These are phyloP conservation scores for Nymphalis c-album DNA, from an alignment of 2,888 invertebrate species.

Conservation along the genomic window DNA sequence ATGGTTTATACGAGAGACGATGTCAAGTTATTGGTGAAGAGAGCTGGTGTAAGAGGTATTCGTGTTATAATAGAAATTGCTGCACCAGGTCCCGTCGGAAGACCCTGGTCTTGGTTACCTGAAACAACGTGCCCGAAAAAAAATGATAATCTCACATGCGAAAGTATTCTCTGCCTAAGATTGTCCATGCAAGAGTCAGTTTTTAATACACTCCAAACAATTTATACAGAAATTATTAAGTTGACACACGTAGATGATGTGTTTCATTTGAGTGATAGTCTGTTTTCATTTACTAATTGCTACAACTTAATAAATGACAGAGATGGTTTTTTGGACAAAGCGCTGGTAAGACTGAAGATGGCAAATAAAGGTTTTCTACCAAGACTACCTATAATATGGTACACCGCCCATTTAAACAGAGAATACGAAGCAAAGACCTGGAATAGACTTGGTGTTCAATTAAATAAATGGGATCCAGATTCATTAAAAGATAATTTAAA, in stretches of 20 bases:
- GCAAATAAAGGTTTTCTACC: constrained; percentile 82
- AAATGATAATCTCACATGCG: constrained; percentile 68
- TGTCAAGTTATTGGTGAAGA: constrained; percentile 85
- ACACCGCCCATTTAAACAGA: constrained; percentile 80
- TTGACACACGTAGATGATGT: constrained; percentile 87
- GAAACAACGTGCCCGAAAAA: constrained; percentile 68
- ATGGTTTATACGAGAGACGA: constrained; percentile 86
- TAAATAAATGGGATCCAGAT: constrained; percentile 87
- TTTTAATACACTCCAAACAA: constrained; percentile 84
- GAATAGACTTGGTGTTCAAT: constrained; percentile 83
- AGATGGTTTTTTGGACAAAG: constrained; percentile 86
- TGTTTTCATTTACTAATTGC: constrained; percentile 86
- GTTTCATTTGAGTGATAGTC: constrained; percentile 89
- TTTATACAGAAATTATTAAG: constrained; percentile 87
- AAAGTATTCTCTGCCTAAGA: constrained; percentile 89
- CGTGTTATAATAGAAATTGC: constrained; percentile 93
- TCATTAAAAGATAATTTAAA: constrained; percentile 84
- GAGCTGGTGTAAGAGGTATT: constrained; percentile 89
- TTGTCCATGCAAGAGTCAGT: constrained; percentile 86
- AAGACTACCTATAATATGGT: constrained; percentile 85
- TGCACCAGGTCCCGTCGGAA: constrained; percentile 91
- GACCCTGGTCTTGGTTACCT: constrained; percentile 90
- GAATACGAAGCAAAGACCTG: constrained; percentile 75
- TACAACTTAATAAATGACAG: constrained; percentile 85
- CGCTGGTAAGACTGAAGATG: constrained; percentile 79